Base-by-base conservation (phyloP, 92 coral and sea anemone species). In the Chrysogorgia sp. region DNA sequence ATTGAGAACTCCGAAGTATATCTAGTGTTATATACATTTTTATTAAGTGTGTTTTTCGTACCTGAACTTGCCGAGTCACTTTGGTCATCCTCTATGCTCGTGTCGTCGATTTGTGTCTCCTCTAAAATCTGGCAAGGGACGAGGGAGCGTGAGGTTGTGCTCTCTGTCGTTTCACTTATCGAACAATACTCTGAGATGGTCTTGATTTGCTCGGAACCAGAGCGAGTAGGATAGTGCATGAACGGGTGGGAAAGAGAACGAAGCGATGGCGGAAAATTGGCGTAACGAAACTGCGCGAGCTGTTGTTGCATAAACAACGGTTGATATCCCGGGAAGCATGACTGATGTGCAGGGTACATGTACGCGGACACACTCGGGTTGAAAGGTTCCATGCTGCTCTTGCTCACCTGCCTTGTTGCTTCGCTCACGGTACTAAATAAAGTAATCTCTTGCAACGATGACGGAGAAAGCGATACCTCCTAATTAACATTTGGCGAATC, bases 391-490 rank as follows among this genome's bases (percentile, higher is more conserved):
- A 72, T 72, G 79, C 79, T 72, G 79, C 35, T 72, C 40, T 55
- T n/a, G 7, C 59, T 71, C 58, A 34, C 65, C 58, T 53, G 62
- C 50, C 63, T 52, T 53, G 64, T 23, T 72, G 23, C 79, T 72
- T 72, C 65, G 43, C 65, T 43, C 41, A 50, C 33, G 34, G 56
- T 19, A 37, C 53, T 31, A 72, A 29, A 58, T 72, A 49, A 33
- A 72, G 32, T 55, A 72, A 72, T 72, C 48, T 53, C 62, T 72
- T 72, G 79, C 79, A 56, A 72, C 79, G 79, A 72, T 72, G 79
- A 72, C 79, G 79, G 79, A 56, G 79, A 72, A 71, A 72, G 58
- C 79, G 79, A 72, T 72, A 72, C 79, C 79, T 72, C 55, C 64
- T 72, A 53, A 72, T 72, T 72, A 72, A 72, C 79, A 53, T 52